These are phyloP conservation scores for Oxystoma pomonae DNA, from an alignment of 2,888 invertebrate genomes.

Conservation along the genomic window DNA sequence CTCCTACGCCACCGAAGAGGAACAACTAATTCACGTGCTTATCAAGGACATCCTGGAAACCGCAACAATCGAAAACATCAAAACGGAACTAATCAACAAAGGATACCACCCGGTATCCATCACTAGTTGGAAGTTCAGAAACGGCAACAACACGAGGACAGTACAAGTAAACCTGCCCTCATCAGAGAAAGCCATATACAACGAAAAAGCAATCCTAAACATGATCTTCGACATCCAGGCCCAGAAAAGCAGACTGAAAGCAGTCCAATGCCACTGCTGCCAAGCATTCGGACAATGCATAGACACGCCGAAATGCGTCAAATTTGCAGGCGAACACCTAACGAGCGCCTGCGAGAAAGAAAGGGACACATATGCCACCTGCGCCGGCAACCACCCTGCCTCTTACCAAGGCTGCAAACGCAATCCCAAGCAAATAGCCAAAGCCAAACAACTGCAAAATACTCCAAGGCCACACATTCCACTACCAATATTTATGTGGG, in stretches of 20 bases:
- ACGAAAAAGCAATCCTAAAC: not conserved
- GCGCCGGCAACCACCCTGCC: slow-evolving; percentile 9
- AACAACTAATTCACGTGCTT: slow-evolving; percentile 4
- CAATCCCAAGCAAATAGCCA: not conserved
- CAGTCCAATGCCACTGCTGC: slow-evolving; percentile 14
- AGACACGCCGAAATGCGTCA: not conserved
- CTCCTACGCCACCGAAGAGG: slow-evolving; percentile 2
- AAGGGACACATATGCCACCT: slow-evolving; percentile 14
- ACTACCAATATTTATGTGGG: too few species aligned
- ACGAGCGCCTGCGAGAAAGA: too few species aligned
- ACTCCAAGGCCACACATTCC: not conserved
- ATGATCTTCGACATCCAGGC: not conserved
- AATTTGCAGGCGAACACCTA: too few species aligned
- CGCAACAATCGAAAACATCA: not conserved
- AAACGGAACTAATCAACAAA: not conserved
- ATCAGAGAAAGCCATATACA: slow-evolving; percentile 5
- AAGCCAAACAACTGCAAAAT: not conserved
- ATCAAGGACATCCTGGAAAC: slow-evolving; percentile 5
- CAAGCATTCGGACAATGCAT: slow-evolving; percentile 15
- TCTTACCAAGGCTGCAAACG: slow-evolving; percentile 10
- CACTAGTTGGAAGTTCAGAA: slow-evolving; percentile 2
- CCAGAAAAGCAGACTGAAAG: not conserved
- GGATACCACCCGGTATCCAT: slow-evolving; percentile 2
- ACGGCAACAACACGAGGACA: not conserved
- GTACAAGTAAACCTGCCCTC: not conserved